Evolutionary conservation across 1,140 invertebrate genomes (phyloP), one percentile per base, ranked within the genome.

Genomic region (Drosophila sucinea): DNA sequence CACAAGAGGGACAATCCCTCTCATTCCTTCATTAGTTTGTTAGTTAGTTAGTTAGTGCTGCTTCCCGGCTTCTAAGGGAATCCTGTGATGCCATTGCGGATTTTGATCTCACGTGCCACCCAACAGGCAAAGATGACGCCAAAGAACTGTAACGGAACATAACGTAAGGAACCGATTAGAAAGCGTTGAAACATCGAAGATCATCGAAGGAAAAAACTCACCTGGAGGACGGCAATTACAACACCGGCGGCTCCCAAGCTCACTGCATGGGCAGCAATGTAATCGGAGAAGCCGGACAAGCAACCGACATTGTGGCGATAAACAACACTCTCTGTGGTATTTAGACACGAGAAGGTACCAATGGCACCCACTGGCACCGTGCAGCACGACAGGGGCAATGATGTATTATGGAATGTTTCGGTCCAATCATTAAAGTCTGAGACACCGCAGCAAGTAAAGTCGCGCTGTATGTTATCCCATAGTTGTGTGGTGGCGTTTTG

Each of bases 361-460:
- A 93, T 73, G 0, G 91, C 75, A 1, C 94, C 94, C 44, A 82
- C 79, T 0, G 92, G 80, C 38, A 92, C 76, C 0, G 32, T 7
- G 81, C 96, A 96, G 84, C 96, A 96, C 47, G 94, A 94, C 0
- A 94, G 62, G 1, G 96, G 96, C 6, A 96, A 69, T 0, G 77
- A 80, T 0, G 55, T 38, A 8, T 84, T 60, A 0, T 47, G 38
- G 0, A 91, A 78, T 0, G 65, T 41, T 0, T 70, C 66, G 0
- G 1, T 17, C 96, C 96, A 97, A 67, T 97, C 95, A 0, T 79
- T 90, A 8, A 92, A 92, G 29, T 93, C 93, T 0, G 80, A 64
- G 0, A 95, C 94, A 1, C 96, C 96, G 78, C 96, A 97, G 89
- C 96, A 97, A 2, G 93, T 32, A 60, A 97, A 95, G 95, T 97